Evolutionary conservation across 2,797 vertebrate genomes (phyloP).

Genomic region (Uromys caudimaculatus): DNA sequence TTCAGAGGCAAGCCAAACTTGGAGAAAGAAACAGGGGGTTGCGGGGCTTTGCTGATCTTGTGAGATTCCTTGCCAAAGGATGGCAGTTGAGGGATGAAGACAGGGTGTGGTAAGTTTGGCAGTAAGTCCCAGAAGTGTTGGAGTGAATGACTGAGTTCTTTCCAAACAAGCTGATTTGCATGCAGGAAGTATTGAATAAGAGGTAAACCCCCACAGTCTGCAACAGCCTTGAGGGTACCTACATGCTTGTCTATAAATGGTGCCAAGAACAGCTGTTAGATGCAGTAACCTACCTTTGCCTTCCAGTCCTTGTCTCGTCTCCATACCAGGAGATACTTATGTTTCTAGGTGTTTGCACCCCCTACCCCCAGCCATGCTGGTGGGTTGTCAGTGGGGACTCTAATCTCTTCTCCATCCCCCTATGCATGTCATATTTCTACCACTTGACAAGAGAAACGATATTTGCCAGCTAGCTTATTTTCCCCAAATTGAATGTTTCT

Average conservation of each 20-base stretch:
- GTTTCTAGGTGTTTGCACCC: neutral
- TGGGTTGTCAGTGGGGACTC: no score
- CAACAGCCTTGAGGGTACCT: neutral
- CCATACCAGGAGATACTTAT: neutral
- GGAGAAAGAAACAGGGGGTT: no score
- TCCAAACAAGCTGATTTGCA: neutral
- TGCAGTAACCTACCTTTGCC: neutral
- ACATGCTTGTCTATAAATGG: neutral
- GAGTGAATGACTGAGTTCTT: neutral
- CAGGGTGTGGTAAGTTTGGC: neutral
- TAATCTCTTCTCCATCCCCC: neutral
- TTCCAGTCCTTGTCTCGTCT: neutral
- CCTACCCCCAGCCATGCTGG: neutral
- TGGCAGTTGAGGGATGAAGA: neutral
- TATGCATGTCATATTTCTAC: neutral
- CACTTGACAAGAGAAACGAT: neutral
- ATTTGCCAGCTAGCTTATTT: neutral
- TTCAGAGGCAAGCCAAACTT: neutral
- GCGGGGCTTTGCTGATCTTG: neutral
- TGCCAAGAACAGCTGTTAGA: neutral
- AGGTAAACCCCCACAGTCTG: fast-evolving
- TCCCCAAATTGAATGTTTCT: neutral
- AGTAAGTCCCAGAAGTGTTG: neutral
- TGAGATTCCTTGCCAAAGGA: neutral
- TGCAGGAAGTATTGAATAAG: no score